Evolutionary conservation across 1,140 invertebrate species (phyloP).

Genomic region (Metaphire vulgaris): DNA sequence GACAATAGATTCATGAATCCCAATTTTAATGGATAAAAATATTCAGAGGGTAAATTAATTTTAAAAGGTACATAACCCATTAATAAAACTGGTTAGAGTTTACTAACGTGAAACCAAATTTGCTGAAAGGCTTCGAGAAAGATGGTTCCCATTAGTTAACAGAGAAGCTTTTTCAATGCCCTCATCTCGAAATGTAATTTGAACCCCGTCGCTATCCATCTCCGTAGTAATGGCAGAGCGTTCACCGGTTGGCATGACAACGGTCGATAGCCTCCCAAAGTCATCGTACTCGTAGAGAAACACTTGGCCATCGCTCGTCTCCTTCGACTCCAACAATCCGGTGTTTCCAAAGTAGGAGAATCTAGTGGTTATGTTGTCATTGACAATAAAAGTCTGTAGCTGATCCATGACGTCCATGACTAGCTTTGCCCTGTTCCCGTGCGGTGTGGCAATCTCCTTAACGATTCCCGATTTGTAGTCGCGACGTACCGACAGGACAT

Average conservation of each 20-base stretch:
- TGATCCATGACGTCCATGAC: conserved; percentile 75
- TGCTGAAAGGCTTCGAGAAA: conserved; percentile 48
- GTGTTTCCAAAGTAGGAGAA: conserved; percentile 86
- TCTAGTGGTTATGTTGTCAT: conserved; percentile 82
- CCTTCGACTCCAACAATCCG: conserved; percentile 64
- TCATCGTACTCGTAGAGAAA: conserved; percentile 83
- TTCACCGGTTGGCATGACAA: conserved; percentile 83
- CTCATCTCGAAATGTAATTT: conserved; percentile 45
- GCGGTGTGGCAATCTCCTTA: conserved; percentile 88
- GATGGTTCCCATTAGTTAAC: conserved; percentile 51
- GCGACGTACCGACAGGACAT: conserved; percentile 73
- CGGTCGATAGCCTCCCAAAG: conserved; percentile 71
- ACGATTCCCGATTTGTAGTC: conserved; percentile 61
- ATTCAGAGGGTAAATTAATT: no score
- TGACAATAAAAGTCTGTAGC: conserved; percentile 77
- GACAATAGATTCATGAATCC: no score
- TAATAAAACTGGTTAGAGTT: no score
- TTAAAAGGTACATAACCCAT: no score
- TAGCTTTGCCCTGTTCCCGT: conserved; percentile 82
- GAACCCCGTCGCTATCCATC: conserved; percentile 48
- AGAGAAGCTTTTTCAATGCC: conserved; percentile 44
- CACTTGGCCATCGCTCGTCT: conserved; percentile 71
- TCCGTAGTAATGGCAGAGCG: conserved; percentile 64
- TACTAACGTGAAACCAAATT: no score
- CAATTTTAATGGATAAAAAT: no score